Evolutionary conservation across 2,113 vertebrate species (phyloP), one percentile per base, ranked within the genome.

Genomic region (Sterna hirundo): DNA sequence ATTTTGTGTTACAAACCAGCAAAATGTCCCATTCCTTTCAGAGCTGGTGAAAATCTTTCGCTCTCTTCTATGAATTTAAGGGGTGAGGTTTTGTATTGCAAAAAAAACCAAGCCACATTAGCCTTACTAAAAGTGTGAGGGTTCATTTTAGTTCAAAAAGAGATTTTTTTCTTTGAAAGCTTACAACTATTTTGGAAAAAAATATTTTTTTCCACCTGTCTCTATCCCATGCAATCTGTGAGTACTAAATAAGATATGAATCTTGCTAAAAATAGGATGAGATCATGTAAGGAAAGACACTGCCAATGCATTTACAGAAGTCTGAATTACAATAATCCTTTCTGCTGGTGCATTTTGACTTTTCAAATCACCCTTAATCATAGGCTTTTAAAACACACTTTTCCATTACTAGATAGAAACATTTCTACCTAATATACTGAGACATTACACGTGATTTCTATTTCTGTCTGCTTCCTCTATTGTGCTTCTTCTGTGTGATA

Each of bases 221-320:
- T 90, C 27, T 58, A 29, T 80, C 38, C 20, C 65, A 47, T 91
- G 83, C 64, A 84, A 62, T 22, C 46, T 60, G 26, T 0, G 1
- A 93, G 29, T 75, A 74, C 52, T 90, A 88, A 94, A 85, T 79
- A 84, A 87, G 46, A 57, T 44, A 84, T 12, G 22, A 42, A 69
- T 83, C 72, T 78, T 71, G 25, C 71, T 84, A 96, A 95, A 94
- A 93, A 89, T 80, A 91, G 66, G 22, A 51, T 80, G 49, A 72
- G 54, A 80, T 61, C 4, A 1, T 86, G n/a, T 85, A n/a, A 85
- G 82, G 55, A 93, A 93, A 95, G 86, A 86, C 49, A 89, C 76
- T 69, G 60, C 16, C 40, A 71, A 22, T 60, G 65, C 74, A 62
- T 83, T 82, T 85, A 62, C 36, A 69, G 52, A 68, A 60, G 14